These are phyloP conservation scores for Acinonyx jubatus DNA, from an alignment of 2,113 vertebrate genomes.

Conservation along the genomic window DNA sequence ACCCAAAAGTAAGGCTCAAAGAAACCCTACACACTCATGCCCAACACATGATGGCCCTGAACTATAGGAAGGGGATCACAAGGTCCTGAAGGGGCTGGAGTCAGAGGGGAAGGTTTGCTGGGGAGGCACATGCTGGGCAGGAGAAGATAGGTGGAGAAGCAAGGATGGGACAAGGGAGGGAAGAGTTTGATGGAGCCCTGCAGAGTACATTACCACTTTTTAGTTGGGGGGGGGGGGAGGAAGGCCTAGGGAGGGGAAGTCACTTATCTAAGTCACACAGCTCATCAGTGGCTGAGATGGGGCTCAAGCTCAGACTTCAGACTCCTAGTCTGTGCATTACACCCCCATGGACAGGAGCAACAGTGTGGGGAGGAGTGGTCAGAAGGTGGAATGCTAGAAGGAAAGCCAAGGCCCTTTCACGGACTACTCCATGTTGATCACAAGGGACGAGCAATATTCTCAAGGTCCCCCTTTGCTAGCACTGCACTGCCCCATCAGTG, in stretches of 20 bases:
- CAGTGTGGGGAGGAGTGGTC: background rate
- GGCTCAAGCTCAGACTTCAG: background rate
- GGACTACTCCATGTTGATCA: accelerated
- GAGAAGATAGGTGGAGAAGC: background rate
- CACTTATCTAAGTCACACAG: background rate
- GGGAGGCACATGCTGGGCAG: background rate
- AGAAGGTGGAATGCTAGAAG: no score
- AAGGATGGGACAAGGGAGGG: background rate
- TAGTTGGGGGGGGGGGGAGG: background rate
- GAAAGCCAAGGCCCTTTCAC: accelerated
- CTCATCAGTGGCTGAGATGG: background rate
- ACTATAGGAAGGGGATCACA: accelerated
- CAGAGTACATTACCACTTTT: background rate
- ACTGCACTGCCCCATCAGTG: no score
- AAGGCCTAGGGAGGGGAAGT: background rate
- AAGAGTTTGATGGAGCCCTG: accelerated
- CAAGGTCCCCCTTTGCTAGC: background rate
- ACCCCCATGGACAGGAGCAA: background rate
- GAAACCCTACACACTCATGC: background rate
- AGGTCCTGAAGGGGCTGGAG: no score
- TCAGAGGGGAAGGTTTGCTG: background rate
- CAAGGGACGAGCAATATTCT: background rate
- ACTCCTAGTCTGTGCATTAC: no score
- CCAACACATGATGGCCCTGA: background rate
- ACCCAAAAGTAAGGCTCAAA: background rate